Evolutionary conservation across 2,113 vertebrate genomes (phyloP).

Genomic region (Xiphorhynchus elegans): DNA sequence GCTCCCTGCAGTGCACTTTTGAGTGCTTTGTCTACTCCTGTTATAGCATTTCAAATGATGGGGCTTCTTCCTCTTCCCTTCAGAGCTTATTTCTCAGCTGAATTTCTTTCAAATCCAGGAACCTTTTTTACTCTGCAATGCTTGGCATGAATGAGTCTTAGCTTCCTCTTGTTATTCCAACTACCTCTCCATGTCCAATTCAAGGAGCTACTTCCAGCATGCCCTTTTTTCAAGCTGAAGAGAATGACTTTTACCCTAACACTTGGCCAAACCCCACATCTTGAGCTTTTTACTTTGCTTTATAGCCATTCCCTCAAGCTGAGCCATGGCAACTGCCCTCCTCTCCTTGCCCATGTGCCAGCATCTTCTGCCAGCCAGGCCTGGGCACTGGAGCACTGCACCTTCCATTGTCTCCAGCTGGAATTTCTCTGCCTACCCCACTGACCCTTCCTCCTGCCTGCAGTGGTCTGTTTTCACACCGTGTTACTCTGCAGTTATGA

Average conservation of each 20-base stretch:
- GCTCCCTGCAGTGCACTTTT: slow-evolving; percentile 15
- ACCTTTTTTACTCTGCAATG: background rate
- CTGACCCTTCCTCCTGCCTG: background rate
- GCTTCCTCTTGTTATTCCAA: background rate
- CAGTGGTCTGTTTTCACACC: background rate
- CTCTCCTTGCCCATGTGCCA: background rate
- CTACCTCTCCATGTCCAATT: background rate
- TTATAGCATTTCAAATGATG: background rate
- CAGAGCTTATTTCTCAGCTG: background rate
- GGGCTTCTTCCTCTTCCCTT: slow-evolving; percentile 18
- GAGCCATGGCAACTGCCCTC: background rate
- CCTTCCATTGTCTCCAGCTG: background rate
- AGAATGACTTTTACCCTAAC: background rate
- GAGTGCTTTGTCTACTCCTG: slow-evolving; percentile 13
- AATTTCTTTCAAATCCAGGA: background rate
- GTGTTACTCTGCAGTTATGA: background rate
- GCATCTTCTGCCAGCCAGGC: background rate
- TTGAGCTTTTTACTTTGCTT: background rate
- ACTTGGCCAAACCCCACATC: background rate
- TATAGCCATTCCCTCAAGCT: background rate
- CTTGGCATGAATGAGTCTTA: background rate
- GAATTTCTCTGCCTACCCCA: background rate
- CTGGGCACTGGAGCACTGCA: background rate
- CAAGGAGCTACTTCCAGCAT: background rate
- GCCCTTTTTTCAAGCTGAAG: background rate